Evolutionary conservation across 2,888 invertebrate genomes (phyloP).

Genomic region (Xestia xanthographa): DNA sequence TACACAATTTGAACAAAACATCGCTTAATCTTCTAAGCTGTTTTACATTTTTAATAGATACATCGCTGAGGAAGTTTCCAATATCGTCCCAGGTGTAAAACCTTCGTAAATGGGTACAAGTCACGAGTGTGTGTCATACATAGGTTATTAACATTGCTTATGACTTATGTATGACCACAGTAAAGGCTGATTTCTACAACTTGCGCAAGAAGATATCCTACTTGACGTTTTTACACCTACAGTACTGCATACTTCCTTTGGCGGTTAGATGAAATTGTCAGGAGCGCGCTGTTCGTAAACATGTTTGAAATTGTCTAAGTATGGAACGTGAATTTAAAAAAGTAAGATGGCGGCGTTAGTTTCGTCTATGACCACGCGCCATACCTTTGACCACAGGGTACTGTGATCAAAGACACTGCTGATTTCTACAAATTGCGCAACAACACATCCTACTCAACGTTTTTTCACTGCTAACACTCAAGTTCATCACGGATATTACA

Average conservation of each 20-base stretch:
- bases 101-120: conserved; percentile 1
- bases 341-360: not conserved
- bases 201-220: conserved; percentile 40
- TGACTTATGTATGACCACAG: not conserved
- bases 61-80: conserved; percentile 23
- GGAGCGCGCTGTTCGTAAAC: not conserved
- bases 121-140: conserved; percentile 31
- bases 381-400: not conserved
- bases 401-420: not conserved
- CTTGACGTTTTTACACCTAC: conserved; percentile 18
- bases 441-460: conserved; percentile 22
- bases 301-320: not conserved
- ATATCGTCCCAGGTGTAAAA: not conserved
- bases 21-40: not conserved
- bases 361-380: not conserved
- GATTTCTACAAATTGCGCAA: conserved; percentile 46
- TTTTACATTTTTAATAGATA: conserved; percentile 4
- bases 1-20: conserved; percentile 1
- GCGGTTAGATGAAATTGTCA: not conserved
- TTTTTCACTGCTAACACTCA: conserved; percentile 23
- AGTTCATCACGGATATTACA: conserved; percentile 39
- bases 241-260: not conserved
- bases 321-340: not conserved
- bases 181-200: conserved; percentile 40
- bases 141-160: conserved; percentile 34